Evolutionary conservation across 2,888 invertebrate species (phyloP).

Genomic region (Subacronicta megacephala): DNA sequence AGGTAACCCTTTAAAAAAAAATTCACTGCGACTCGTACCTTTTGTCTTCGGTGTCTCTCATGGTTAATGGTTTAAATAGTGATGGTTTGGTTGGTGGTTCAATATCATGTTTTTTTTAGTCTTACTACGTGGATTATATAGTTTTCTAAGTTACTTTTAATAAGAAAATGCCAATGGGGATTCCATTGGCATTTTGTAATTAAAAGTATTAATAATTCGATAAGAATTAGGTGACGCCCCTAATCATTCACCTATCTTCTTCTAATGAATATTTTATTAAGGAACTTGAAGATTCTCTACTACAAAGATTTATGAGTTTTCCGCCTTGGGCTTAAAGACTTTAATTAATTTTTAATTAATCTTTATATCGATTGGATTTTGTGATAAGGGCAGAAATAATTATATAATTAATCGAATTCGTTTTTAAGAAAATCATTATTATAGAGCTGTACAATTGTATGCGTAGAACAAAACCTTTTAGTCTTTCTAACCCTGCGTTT

Average conservation of each 20-base stretch:
- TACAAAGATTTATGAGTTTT: constrained; percentile 32
- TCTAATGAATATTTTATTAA: constrained; percentile 46
- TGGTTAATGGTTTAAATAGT: too few relatives aligned
- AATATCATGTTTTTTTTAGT: too few relatives aligned
- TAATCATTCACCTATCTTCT: constrained; percentile 15
- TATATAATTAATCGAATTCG: constrained; percentile 2
- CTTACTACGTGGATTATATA: too few relatives aligned
- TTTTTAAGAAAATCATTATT: too few relatives aligned
- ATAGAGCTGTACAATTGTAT: too few relatives aligned
- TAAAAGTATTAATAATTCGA: constrained; percentile 37
- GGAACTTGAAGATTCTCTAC: constrained; percentile 28
- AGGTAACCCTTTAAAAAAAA: too few relatives aligned
- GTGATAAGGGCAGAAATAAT: constrained; percentile 1
- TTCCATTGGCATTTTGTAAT: constrained; percentile 22
- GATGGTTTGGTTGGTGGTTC: too few relatives aligned
- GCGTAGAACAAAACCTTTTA: too few relatives aligned
- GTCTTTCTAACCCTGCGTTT: too few relatives aligned
- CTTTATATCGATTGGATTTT: constrained; percentile 37
- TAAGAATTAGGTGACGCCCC: constrained; percentile 30
- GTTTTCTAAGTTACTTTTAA: background rate
- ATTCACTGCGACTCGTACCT: too few relatives aligned
- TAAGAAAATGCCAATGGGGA: too few relatives aligned
- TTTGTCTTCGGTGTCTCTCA: too few relatives aligned
- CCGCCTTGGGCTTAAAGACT: constrained; percentile 22
- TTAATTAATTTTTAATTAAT: constrained; percentile 58